Base-by-base conservation (phyloP, 2,797 vertebrate species). In the Arremon brunneinucha region DNA sequence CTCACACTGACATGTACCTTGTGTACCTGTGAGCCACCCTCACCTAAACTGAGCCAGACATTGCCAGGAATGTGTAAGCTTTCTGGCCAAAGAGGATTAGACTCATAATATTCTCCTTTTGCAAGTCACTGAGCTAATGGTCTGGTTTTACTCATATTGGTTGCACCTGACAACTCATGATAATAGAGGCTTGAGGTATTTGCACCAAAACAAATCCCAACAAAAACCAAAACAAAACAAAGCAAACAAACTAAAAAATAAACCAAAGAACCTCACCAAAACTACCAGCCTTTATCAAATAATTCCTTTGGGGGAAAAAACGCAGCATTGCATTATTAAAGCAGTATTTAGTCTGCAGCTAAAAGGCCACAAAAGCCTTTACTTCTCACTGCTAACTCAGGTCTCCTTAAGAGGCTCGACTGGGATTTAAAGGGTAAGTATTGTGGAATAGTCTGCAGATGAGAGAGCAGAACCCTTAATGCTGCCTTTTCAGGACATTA, bases 361-460 rank as follows among this genome's bases (percentile, higher is more conserved):
- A 76, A 91, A 93, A 83, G 89, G 56, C 80, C 70, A 76, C 67
- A 74, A 13, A 72, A 88, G 41, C 55, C 72, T 92, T 89, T 93
- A 70, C 83, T 88, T 90, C 78, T 60, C 56, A 56, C 65, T 91
- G 72, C 79, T 84, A 94, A 63, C 79, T 75, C 80, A 43, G 82
- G 34, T 83, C 80, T 94, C 53, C 80, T 88, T 59, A 76, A 83
- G 87, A 89, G 70, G 55, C 80, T 68, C 35, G 16, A 30, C 59
- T 94, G 90, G 89, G 63, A 86, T 93, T 91, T 96, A 95, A 96
- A 91, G 91, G 93, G 70, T 90, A 96, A 90, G 81, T 79, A 57
- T 87, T 87, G 70, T 87, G 75, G 90, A 94, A 72, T 0, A 22
- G 74, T 76, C 77, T 94, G 87, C 37, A 67, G 60, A 86, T 69